A percentile compares a stretch with the other conserved stretches of the same genome.
phyloP scores from a whole-genome alignment of 2,888 invertebrate species.

The Mesopsocus fuscifrons region DNA sequence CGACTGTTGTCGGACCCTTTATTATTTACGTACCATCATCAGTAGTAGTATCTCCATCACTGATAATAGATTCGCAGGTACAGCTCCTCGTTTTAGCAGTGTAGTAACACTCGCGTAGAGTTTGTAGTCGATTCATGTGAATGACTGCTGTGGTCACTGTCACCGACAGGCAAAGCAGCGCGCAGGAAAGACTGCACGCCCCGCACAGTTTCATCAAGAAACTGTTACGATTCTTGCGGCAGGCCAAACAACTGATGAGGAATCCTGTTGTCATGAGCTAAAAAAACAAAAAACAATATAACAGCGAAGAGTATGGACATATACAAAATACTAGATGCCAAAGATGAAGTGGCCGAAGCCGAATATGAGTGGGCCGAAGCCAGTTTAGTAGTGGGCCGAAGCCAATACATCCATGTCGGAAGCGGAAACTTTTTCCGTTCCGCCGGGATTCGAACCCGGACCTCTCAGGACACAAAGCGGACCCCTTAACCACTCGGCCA shows the following conservation, averaged over 20 bases:
- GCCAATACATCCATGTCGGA: too few relatives aligned
- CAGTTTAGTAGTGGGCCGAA: too few relatives aligned
- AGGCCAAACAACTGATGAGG: constrained; percentile 67
- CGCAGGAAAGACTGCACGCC: constrained; percentile 69
- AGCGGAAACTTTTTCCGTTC: too few relatives aligned
- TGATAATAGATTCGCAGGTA: constrained; percentile 55
- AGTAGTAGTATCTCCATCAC: constrained; percentile 39
- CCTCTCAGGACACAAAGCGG: too few relatives aligned
- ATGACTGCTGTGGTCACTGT: constrained; percentile 81
- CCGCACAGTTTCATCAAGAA: constrained; percentile 81
- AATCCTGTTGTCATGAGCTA: constrained; percentile 73
- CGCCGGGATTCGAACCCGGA: too few relatives aligned
- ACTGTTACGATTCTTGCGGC: constrained; percentile 67
- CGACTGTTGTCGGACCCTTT: too few relatives aligned
- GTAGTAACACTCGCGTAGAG: constrained; percentile 70
- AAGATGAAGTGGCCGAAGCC: too few relatives aligned
- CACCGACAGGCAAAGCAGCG: constrained; percentile 69
- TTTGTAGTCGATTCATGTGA: constrained; percentile 74
- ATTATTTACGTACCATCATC: constrained; percentile 32
- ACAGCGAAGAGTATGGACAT: too few relatives aligned
- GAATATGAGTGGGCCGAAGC: too few relatives aligned
- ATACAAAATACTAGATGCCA: too few relatives aligned
- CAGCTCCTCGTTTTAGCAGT: constrained; percentile 59
- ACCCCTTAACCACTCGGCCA: too few relatives aligned
- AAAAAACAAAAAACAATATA: constrained; percentile 20